Base-by-base conservation (phyloP, 2,888 invertebrate species). In the Stenodera caucasica region DNA sequence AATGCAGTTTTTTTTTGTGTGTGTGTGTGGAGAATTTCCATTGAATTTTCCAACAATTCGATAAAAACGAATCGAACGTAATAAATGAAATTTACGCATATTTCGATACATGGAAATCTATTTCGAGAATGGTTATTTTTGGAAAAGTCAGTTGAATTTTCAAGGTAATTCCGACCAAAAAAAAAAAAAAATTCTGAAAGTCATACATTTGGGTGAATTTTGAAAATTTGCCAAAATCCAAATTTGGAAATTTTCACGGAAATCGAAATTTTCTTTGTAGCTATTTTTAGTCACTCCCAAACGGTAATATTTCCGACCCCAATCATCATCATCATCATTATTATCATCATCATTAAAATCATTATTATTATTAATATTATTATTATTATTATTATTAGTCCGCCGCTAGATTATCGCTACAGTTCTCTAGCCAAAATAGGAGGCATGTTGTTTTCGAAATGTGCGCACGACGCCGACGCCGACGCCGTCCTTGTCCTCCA, bases 401-500 rank as follows among this genome's bases (percentile, higher is more conserved):
- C 2, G 18, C 12, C 23, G 9, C 45, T 18, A 33, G 23, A 45
- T 45, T 23, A 23, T 23, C 45, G 45, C 4, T 21, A n/a, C 45
- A 12, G 23, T 23, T 45, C 61, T 69, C 61, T 62, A 58, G 57
- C 67, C 67, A 67, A 67, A 67, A 67, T 67, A 67, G 67, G 67
- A 64, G 60, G 52, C 52, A 49, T 53, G 61, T 37, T 50, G 58
- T 11, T 57, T 53, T 50, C 23, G 45, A 23, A 45, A 50, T 63
- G 56, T 66, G 66, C 64, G 64, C 67, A 53, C 35, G 49, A 21
- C 49, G 53, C 14, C 55, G 49, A 30, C 53, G 58, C 53, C 37
- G 60, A 45, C 23, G 54, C 26, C 57, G 57, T 58, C 62, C 49
- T 55, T 49, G 58, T 53, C 57, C 40, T 58, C 53, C 51, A 52